These are phyloP conservation scores for Leptatherina wallacei DNA, from an alignment of 2,797 vertebrate species.

Conservation along the genomic window DNA sequence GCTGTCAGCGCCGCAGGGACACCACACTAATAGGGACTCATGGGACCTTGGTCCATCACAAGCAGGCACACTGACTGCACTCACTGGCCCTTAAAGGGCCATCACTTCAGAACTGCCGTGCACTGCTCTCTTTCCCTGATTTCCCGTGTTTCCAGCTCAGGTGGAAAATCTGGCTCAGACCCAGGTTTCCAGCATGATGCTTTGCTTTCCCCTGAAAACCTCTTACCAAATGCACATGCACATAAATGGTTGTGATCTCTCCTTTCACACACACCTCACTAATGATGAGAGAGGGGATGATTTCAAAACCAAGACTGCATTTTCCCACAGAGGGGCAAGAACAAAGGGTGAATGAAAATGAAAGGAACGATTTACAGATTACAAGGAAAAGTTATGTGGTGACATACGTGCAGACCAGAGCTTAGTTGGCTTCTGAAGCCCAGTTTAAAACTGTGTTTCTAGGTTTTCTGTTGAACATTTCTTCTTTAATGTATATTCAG, in stretches of 20 bases:
- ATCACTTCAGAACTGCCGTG: conserved; percentile 68
- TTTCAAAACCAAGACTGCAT: conserved; percentile 55
- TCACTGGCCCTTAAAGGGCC: conserved; percentile 73
- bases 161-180: conserved; percentile 72
- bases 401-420: conserved; percentile 17
- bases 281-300: conserved; percentile 74
- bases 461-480: conserved; percentile 10
- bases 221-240: conserved; percentile 38
- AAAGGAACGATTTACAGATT: conserved; percentile 34
- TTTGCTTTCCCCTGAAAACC: conserved; percentile 30
- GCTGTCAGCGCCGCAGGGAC: conserved; percentile 85
- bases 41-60: conserved; percentile 76
- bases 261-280: conserved; percentile 69
- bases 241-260: conserved; percentile 59
- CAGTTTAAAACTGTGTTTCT: conserved; percentile 17
- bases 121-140: conserved; percentile 55
- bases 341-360: conserved; percentile 24
- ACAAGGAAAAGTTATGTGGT: conserved; percentile 19
- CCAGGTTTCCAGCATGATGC: conserved; percentile 67
- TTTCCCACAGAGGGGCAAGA: conserved; percentile 59
- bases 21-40: conserved; percentile 84
- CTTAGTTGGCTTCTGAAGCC: conserved; percentile 20
- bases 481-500: conserved; percentile 41
- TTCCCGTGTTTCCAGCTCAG: conserved; percentile 63
- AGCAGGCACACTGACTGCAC: conserved; percentile 67